Percentiles rank a stretch among this genome's conserved stretches.
Evolutionary conservation across 2,113 vertebrate genomes (phyloP).

Genomic region (human): GRCh38 chr2:19477001-19477500

Average conservation of each 20-base stretch:
- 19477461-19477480: background rate
- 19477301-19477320: background rate
- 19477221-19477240: background rate
- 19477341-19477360: background rate
- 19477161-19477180: constrained; percentile 25
- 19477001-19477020: constrained; percentile 54
- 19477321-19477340: constrained; percentile 29
- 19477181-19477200: background rate
- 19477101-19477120: background rate
- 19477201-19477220: constrained; percentile 11
- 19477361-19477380: background rate
- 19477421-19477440: background rate
- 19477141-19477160: constrained; percentile 15
- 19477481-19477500: background rate
- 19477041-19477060: constrained; percentile 49
- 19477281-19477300: background rate
- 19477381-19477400: background rate
- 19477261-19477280: background rate
- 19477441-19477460: background rate
- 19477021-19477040: constrained; percentile 36
- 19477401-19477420: background rate
- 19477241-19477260: background rate
- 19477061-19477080: constrained; percentile 50
- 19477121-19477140: constrained; percentile 36
- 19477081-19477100: constrained; percentile 45